Conservation (phyloP, 2,113 vertebrate species). For the Pimephales promelas region DNA sequence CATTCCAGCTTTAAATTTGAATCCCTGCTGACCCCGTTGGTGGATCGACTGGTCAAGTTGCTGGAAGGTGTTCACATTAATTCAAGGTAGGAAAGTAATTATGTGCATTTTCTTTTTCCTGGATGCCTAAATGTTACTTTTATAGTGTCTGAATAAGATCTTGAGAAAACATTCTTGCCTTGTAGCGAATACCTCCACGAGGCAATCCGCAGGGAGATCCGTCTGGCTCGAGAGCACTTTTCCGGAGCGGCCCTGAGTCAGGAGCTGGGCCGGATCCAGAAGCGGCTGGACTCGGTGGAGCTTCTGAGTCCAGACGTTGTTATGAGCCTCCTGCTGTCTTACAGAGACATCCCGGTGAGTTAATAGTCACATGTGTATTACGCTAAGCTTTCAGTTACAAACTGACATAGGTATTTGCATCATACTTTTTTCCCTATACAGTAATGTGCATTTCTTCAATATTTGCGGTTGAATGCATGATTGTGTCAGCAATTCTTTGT, state of each 20-base stretch:
- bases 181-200: constrained; percentile 87
- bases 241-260: constrained; percentile 79
- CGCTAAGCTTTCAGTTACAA: not conserved
- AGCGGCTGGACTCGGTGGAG: constrained; percentile 88
- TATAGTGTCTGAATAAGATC: not conserved
- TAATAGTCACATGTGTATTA: constrained; percentile 12
- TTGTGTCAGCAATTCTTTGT: not conserved
- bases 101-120: not conserved
- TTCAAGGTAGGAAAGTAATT: constrained; percentile 75
- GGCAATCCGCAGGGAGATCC: constrained; percentile 84
- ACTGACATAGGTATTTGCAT: not conserved
- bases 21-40: constrained; percentile 79
- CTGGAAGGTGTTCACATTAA: constrained; percentile 81
- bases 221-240: constrained; percentile 82
- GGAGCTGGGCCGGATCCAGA: constrained; percentile 84
- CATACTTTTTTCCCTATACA: not conserved
- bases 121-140: not conserved
- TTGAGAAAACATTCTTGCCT: not conserved
- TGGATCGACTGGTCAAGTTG: constrained; percentile 75
- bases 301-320: constrained; percentile 88
- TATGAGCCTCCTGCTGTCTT: constrained; percentile 87
- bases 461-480: not conserved
- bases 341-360: constrained; percentile 85
- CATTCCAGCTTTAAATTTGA: constrained; percentile 80
- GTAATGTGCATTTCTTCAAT: not conserved